Conservation (phyloP, 2,797 vertebrate species). For the Otus scops region DNA sequence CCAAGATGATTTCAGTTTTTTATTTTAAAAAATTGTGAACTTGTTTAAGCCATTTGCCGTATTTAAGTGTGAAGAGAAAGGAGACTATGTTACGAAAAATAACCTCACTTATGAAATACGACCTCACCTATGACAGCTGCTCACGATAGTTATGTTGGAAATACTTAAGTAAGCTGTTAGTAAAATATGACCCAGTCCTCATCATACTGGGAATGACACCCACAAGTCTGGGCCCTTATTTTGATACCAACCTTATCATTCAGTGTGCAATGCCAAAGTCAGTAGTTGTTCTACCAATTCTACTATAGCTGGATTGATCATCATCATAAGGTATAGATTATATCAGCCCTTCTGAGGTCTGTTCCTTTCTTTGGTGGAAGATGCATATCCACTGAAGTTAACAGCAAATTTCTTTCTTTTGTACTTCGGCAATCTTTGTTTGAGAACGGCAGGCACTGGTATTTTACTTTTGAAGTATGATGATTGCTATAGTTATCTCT, state of each 20-base stretch:
- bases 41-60: slow-evolving; percentile 30
- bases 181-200: background rate
- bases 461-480: slow-evolving; percentile 39
- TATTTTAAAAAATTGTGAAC: background rate
- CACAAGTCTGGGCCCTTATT: background rate
- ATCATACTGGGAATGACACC: background rate
- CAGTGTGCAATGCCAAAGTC: background rate
- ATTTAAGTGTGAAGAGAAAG: background rate
- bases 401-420: background rate
- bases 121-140: slow-evolving; percentile 31
- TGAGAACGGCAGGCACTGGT: background rate
- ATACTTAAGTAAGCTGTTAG: background rate
- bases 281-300: background rate
- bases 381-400: background rate
- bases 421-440: background rate
- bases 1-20: background rate
- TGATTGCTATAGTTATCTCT: slow-evolving; percentile 32
- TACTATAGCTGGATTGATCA: background rate
- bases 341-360: slow-evolving; percentile 7
- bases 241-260: background rate
- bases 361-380: slow-evolving; percentile 28
- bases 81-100: background rate
- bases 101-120: background rate
- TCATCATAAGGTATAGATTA: background rate
- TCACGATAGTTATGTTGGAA: background rate